Evolutionary conservation across 1,140 invertebrate genomes (phyloP).

Genomic region (Zaprionus lachaisei): DNA sequence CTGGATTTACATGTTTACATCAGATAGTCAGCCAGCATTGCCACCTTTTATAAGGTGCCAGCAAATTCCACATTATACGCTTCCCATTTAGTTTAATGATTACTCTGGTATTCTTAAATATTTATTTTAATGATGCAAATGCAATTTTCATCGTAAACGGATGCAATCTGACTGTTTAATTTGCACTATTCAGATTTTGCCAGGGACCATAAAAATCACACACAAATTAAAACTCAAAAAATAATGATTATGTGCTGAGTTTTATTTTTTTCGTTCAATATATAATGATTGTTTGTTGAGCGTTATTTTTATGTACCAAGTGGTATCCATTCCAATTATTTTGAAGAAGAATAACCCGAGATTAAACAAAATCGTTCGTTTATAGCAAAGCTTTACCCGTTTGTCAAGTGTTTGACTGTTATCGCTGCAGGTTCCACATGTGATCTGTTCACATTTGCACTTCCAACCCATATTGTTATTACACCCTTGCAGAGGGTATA

Average conservation of each 20-base stretch:
- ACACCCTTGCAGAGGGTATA: no score
- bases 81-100: neutral
- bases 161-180: no score
- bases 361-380: neutral
- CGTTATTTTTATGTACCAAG: no score
- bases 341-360: no score
- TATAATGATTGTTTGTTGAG: no score
- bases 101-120: neutral
- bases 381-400: conserved; percentile 27
- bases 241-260: no score
- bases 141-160: neutral
- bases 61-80: neutral
- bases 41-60: neutral
- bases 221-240: no score
- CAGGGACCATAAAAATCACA: no score
- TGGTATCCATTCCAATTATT: no score
- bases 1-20: conserved; percentile 9
- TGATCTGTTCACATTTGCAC: conserved; percentile 36
- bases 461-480: conserved; percentile 1
- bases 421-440: conserved; percentile 39
- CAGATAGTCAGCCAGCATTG: neutral
- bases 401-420: conserved; percentile 11
- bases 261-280: no score
- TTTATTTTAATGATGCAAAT: neutral
- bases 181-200: conserved; percentile 17